Conservation (phyloP, 2,888 invertebrate genomes). For the Furcula furcula region DNA sequence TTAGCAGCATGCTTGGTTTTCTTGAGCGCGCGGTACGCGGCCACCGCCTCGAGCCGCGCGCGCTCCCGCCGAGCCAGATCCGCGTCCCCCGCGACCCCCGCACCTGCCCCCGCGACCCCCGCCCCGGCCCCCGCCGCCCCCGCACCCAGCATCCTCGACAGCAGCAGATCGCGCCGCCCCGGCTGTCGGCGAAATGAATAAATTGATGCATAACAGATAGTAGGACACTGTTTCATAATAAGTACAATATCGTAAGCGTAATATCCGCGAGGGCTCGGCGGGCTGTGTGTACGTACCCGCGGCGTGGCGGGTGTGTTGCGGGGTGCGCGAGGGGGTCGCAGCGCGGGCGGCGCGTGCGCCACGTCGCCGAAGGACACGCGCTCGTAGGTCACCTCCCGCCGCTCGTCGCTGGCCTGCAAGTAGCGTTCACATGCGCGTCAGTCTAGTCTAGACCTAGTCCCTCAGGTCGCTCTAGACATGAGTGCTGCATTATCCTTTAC, state of each 20-base stretch:
- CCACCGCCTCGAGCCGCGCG: conserved; percentile 48
- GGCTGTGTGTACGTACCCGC: conserved; percentile 11
- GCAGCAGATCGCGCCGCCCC: conserved; percentile 83
- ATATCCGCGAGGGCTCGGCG: background rate
- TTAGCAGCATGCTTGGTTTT: conserved; percentile 19
- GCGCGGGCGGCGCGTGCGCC: conserved; percentile 86
- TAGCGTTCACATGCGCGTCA: background rate
- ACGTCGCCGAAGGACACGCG: conserved; percentile 88
- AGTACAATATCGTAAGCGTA: background rate
- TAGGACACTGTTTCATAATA: no score
- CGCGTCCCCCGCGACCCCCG: conserved; percentile 10
- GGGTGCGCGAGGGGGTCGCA: conserved; percentile 57
- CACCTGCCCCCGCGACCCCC: conserved; percentile 6
- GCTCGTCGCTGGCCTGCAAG: conserved; percentile 22
- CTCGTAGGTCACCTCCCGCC: conserved; percentile 81
- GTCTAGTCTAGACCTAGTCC: background rate
- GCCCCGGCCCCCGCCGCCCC: conserved; percentile 3
- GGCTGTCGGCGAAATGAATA: conserved; percentile 63
- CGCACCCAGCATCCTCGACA: conserved; percentile 37
- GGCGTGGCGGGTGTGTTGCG: conserved; percentile 17
- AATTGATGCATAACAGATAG: no score
- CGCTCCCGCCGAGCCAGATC: conserved; percentile 34
- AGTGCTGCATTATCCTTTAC: no score
- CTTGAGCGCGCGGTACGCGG: conserved; percentile 55
- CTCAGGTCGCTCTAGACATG: background rate